Evolutionary conservation across 2,888 invertebrate species (phyloP).

Genomic region (Lobophora halterata): DNA sequence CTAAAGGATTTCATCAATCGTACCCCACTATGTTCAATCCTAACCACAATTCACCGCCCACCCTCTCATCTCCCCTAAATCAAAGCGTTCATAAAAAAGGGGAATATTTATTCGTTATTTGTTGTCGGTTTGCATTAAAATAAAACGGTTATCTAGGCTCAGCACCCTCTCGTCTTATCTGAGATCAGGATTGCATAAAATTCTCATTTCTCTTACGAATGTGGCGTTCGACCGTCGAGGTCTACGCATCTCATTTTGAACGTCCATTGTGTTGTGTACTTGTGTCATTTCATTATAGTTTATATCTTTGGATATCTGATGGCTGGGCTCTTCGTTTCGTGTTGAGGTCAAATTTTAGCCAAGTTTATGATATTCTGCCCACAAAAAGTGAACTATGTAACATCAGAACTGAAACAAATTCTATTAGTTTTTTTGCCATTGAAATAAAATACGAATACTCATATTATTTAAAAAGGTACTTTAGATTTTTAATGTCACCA

Average conservation of each 20-base stretch:
- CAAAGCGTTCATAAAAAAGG: conserved; percentile 71
- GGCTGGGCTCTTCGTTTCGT: not conserved
- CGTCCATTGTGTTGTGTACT: conserved; percentile 42
- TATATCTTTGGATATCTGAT: conserved; percentile 14
- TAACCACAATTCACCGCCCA: conserved; percentile 71
- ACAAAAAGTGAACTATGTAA: no score
- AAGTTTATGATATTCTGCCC: no score
- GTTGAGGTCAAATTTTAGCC: no score
- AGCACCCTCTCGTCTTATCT: conserved; percentile 74
- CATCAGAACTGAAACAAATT: no score
- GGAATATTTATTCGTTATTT: conserved; percentile 79
- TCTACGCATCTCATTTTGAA: conserved; percentile 65
- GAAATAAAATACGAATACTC: no score
- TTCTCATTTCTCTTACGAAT: conserved; percentile 67
- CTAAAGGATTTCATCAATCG: conserved; percentile 39
- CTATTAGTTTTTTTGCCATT: no score
- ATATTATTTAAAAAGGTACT: no score
- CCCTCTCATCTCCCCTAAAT: conserved; percentile 70
- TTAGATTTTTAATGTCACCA: conserved; percentile 1
- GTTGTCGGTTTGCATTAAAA: conserved; percentile 79
- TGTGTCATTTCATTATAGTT: conserved; percentile 32
- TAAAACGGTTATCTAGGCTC: conserved; percentile 74
- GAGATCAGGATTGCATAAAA: conserved; percentile 77
- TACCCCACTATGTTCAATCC: conserved; percentile 65
- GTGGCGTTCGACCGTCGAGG: conserved; percentile 59